Evolutionary conservation across 2,113 vertebrate species (phyloP).

Genomic region (Sapajus apella): DNA sequence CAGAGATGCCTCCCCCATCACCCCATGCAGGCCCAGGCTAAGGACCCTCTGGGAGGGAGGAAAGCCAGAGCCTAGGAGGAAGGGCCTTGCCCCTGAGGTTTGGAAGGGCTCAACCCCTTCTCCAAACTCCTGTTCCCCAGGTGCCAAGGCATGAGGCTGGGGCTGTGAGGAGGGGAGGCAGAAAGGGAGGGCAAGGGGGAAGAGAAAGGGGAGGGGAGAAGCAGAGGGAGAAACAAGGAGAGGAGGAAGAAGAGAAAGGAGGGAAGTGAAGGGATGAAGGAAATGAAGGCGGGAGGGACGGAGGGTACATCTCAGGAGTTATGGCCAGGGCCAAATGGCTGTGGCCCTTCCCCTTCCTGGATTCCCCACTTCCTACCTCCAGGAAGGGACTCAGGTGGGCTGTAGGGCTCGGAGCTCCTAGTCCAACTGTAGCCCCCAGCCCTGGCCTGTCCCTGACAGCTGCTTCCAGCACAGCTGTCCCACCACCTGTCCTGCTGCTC

Average conservation of each 20-base stretch:
- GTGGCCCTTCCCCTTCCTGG: background rate
- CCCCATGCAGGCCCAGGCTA: background rate
- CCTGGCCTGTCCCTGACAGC: conserved; percentile 16
- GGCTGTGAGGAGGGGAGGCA: background rate
- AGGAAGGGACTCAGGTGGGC: conserved; percentile 67
- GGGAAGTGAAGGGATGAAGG: background rate
- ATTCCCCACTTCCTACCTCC: background rate
- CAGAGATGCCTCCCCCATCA: background rate
- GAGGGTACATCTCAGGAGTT: background rate
- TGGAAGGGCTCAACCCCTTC: background rate
- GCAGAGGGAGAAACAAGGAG: background rate
- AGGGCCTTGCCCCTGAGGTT: background rate
- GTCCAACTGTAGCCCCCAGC: conserved; percentile 51
- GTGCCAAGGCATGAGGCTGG: background rate
- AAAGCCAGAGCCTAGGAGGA: background rate
- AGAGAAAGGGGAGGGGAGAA: background rate
- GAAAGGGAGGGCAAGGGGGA: background rate
- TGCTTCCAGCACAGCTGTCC: conserved; percentile 70
- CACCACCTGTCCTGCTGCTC: conserved; percentile 66
- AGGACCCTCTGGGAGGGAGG: background rate
- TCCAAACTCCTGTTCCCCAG: background rate
- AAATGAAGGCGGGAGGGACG: background rate
- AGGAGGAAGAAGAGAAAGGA: background rate
- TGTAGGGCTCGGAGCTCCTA: background rate
- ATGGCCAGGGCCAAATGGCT: background rate